phyloP scores from a whole-genome alignment of 2,888 invertebrate genomes.

The Philopedon plagiatum region DNA sequence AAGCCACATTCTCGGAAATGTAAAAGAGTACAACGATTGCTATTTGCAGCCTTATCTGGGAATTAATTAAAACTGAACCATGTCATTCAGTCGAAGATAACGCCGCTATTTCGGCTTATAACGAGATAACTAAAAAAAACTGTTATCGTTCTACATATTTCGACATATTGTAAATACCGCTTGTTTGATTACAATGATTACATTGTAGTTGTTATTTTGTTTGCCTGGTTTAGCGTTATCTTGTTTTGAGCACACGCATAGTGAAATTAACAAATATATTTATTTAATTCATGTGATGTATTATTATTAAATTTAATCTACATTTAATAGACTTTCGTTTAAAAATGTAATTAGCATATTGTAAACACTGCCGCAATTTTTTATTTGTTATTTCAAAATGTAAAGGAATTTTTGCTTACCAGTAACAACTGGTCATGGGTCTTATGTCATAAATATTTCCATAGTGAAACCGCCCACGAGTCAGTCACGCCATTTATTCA shows the following conservation, averaged over 20 bases:
- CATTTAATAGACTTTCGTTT: no score
- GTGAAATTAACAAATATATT: slow-evolving; percentile 1
- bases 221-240: slow-evolving; percentile 28
- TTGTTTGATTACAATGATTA: slow-evolving; percentile 30
- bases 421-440: no score
- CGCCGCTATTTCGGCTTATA: slow-evolving; percentile 9
- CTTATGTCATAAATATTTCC: no score
- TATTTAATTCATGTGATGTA: not conserved
- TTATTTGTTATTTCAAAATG: no score
- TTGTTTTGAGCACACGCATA: slow-evolving; percentile 8
- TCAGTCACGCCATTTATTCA: no score
- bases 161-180: slow-evolving; percentile 36
- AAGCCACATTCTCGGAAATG: slow-evolving; percentile 7
- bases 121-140: slow-evolving; percentile 21
- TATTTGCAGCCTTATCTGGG: slow-evolving; percentile 21
- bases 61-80: slow-evolving; percentile 28
- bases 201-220: slow-evolving; percentile 24
- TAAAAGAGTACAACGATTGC: slow-evolving; percentile 22
- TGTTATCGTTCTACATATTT: slow-evolving; percentile 31
- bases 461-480: no score
- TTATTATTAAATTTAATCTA: no score
- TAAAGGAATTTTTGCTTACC: no score
- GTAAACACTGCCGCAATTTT: no score
- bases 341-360: no score
- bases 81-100: slow-evolving; percentile 23